Conservation (phyloP, 92 coral and sea anemone genomes). For the Plumapathes pennacea region DNA sequence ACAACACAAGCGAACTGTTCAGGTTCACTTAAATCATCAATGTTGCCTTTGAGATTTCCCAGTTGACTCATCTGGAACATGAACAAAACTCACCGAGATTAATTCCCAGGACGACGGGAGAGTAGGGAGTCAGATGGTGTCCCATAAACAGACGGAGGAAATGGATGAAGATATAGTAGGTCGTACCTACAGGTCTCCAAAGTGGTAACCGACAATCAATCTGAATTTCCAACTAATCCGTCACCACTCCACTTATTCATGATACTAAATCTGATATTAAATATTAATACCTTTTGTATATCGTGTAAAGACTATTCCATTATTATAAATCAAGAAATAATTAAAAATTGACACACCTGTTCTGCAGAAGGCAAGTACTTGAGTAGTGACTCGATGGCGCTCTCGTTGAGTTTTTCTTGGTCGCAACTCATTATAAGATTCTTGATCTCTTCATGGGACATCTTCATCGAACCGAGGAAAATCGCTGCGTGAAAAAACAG, state of each 20-base stretch:
- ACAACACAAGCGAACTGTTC: constrained; percentile 94
- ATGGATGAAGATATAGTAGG: no score
- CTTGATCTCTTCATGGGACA: constrained; percentile 71
- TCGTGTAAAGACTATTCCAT: no score
- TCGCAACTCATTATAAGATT: constrained; percentile 81
- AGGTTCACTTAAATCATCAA: constrained; percentile 86
- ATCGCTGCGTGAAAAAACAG: constrained; percentile 59
- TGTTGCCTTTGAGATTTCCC: constrained; percentile 77
- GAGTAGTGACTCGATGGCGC: constrained; percentile 87
- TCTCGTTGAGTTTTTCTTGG: constrained; percentile 74
- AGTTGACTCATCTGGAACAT: constrained; percentile 78
- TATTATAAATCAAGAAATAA: no score
- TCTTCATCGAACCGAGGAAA: constrained; percentile 93
- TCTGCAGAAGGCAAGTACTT: constrained; percentile 92
- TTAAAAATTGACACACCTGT: constrained; percentile 58
- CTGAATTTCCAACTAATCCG: no score
- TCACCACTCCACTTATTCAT: no score
- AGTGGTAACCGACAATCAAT: not conserved
- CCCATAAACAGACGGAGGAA: no score
- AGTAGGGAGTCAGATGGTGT: no score
- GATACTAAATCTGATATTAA: no score
- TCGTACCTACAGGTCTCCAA: no score
- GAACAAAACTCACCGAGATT: no score
- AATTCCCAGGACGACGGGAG: no score
- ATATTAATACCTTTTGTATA: no score